Base-by-base conservation (phyloP, 92 coral and sea anemone genomes). In the Metridium senile region DNA sequence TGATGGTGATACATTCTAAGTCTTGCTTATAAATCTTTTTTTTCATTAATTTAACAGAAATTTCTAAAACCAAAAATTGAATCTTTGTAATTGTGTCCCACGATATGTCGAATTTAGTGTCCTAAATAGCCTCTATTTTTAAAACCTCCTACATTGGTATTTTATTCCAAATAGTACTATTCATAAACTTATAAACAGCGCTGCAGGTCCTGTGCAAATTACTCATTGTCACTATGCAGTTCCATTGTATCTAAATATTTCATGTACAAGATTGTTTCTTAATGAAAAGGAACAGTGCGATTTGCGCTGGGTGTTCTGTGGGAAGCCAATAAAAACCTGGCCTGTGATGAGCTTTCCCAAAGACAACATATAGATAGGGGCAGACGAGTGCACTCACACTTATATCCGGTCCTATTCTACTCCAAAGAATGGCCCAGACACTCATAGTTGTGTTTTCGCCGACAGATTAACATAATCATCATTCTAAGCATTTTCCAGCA, bases 391-490 rank as follows among this genome's bases (percentile, higher is more conserved):
- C 80, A 33, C 97, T 88, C 87, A 83, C 78, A 80, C 81, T 64
- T 71, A 92, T 91, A 88, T 92, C 97, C 97, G 97, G 97, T 86
- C 58, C 74, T 78, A 31, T 88, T 92, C 93, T 85, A 79, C 63
- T 66, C 62, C 27, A 85, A 88, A 92, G 86, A 85, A 92, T 78
- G 68, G 64, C 46, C 59, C 85, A 85, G 97, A 92, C 97, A 86
- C 81, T 58, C 72, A 88, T 81, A 79, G 81, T 89, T 79, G 89
- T 83, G 86, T 82, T 56, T 52, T 52, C 68, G 85, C 70, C 87
- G 74, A 68, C 68, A 82, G 88, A 91, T 91, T 91, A 73, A 77
- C 93, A 81, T 88, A 79, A 88, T 79, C 74, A 78, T 70, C 89
- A 75, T 82, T 68, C 83, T 75, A 74, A 65, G 71, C 84, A 78